Evolutionary conservation across 2,888 invertebrate species (phyloP).

Genomic region (Flexamia atlantica): DNA sequence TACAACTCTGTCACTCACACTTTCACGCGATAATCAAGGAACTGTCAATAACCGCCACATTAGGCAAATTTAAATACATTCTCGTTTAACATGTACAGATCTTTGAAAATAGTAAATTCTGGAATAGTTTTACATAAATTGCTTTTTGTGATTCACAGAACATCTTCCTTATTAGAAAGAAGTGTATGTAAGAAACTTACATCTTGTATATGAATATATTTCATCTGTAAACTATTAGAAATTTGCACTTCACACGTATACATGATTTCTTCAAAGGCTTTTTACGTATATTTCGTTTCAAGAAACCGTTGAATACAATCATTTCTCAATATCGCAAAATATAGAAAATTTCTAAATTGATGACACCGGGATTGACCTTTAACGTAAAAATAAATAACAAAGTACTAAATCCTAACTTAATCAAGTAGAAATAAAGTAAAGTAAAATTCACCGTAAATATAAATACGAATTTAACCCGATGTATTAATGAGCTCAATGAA

Average conservation of each 20-base stretch:
- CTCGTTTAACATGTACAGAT: conserved; percentile 53
- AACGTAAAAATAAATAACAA: not conserved
- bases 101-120: conserved; percentile 50
- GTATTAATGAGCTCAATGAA: not conserved
- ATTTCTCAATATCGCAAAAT: conserved; percentile 13
- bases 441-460: too few species aligned
- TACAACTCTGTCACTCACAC: conserved; percentile 28
- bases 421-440: too few species aligned
- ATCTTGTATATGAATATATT: conserved; percentile 43
- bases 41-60: conserved; percentile 57
- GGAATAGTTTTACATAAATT: conserved; percentile 26
- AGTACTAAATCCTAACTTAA: not conserved
- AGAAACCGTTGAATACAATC: conserved; percentile 33
- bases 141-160: conserved; percentile 47
- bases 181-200: conserved; percentile 21
- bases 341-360: not conserved
- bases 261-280: conserved; percentile 60
- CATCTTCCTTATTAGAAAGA: not conserved
- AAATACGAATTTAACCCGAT: too few species aligned
- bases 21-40: conserved; percentile 49
- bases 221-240: conserved; percentile 56
- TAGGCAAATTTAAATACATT: conserved; percentile 57
- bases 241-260: conserved; percentile 60
- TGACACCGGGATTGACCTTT: not conserved
- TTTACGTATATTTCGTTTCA: conserved; percentile 61